Evolutionary conservation across 1,140 invertebrate genomes (phyloP).

Genomic region (Ooceraea biroi): DNA sequence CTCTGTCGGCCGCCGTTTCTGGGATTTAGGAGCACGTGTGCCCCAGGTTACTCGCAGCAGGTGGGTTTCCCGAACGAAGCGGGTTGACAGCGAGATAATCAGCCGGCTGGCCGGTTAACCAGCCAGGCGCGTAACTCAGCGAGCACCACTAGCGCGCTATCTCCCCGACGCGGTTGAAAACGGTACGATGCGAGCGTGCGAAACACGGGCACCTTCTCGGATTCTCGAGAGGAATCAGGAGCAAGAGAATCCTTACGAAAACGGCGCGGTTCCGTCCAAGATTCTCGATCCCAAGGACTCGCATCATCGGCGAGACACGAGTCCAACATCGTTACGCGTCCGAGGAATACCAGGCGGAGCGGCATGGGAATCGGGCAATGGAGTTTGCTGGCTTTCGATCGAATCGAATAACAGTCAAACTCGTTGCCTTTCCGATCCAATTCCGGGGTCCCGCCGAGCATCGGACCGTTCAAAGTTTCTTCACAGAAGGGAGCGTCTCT

Average conservation of each 20-base stretch:
- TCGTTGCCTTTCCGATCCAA: slow-evolving; percentile 20
- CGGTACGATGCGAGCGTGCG: slow-evolving; percentile 66
- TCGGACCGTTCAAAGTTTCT: not conserved
- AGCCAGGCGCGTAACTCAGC: slow-evolving; percentile 82
- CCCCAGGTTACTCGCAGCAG: slow-evolving; percentile 79
- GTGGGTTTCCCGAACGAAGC: slow-evolving; percentile 76
- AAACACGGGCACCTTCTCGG: slow-evolving; percentile 69
- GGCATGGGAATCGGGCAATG: slow-evolving; percentile 5
- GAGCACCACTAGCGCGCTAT: slow-evolving; percentile 79
- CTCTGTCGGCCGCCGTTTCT: slow-evolving; percentile 69
- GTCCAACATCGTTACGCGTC: slow-evolving; percentile 22
- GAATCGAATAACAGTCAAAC: slow-evolving; percentile 6
- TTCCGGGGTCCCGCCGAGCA: not conserved
- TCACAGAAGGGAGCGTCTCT: not conserved
- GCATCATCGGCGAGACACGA: slow-evolving; percentile 8
- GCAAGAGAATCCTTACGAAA: not conserved
- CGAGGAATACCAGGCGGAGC: not conserved
- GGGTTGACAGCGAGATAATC: slow-evolving; percentile 68
- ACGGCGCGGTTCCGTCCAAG: slow-evolving; percentile 9
- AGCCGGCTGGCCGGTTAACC: slow-evolving; percentile 73
- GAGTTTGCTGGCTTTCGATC: slow-evolving; percentile 37
- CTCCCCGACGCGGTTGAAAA: slow-evolving; percentile 71
- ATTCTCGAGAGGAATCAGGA: slow-evolving; percentile 17
- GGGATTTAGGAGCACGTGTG: slow-evolving; percentile 74
- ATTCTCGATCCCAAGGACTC: slow-evolving; percentile 1